A percentile compares a stretch with the other conserved stretches of the same genome.
These are phyloP conservation scores for Cyaniris semiargus DNA, from an alignment of 2,888 invertebrate genomes.

Conservation along the genomic window DNA sequence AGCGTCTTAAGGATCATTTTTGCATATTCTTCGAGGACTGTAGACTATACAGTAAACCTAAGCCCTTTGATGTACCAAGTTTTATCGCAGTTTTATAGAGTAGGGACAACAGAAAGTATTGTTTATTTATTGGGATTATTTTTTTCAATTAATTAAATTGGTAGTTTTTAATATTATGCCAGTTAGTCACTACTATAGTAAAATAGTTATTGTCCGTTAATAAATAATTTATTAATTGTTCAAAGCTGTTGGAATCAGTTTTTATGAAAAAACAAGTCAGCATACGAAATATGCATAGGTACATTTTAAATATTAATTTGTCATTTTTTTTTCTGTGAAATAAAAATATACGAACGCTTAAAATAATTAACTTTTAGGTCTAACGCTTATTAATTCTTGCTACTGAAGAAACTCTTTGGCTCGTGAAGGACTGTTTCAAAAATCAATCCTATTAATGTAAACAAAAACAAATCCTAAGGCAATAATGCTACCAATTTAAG, in stretches of 20 bases:
- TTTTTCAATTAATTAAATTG: constrained; percentile 8
- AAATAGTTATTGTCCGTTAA: not conserved
- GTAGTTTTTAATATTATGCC: not conserved
- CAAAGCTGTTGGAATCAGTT: not conserved
- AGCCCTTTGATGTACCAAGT: constrained; percentile 13
- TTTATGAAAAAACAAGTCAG: too few relatives aligned
- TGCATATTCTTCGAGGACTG: not conserved
- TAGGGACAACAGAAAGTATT: constrained; percentile 27
- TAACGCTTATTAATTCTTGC: too few relatives aligned
- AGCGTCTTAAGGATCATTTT: too few relatives aligned
- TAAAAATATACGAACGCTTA: too few relatives aligned
- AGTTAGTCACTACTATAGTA: not conserved
- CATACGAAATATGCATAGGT: too few relatives aligned
- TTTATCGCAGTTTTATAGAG: constrained; percentile 28
- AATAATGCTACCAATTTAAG: not conserved
- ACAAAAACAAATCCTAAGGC: not conserved
- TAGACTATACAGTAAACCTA: not conserved
- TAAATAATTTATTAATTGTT: not conserved
- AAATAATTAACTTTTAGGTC: too few relatives aligned
- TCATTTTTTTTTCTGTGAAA: too few relatives aligned
- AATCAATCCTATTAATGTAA: not conserved
- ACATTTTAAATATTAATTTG: too few relatives aligned
- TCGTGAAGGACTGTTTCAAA: too few relatives aligned
- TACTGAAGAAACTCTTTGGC: too few relatives aligned
- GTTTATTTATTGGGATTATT: constrained; percentile 12